Percentiles rank a stretch among this genome's conserved stretches.
These are phyloP conservation scores for Hylaeus anthracinus DNA, from an alignment of 1,140 invertebrate genomes.

Conservation along the genomic window DNA sequence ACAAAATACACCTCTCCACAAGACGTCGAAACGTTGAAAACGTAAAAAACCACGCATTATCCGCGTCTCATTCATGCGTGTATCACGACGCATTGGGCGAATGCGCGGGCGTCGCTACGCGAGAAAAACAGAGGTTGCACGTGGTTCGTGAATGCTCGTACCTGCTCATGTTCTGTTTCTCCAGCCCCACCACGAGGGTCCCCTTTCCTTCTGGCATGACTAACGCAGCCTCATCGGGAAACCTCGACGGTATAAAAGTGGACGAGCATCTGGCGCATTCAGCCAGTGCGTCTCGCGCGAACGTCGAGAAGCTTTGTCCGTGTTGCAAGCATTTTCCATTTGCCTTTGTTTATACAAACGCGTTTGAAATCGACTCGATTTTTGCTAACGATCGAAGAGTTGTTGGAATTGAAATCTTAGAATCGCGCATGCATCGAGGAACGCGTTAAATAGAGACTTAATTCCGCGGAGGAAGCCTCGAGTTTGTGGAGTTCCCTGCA, in stretches of 20 bases:
- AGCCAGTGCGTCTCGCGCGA: slow-evolving; percentile 59
- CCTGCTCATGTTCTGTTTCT: slow-evolving; percentile 49
- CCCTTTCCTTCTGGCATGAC: slow-evolving; percentile 48
- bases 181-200: slow-evolving; percentile 24
- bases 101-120: slow-evolving; percentile 10
- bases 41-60: slow-evolving; percentile 16
- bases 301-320: neutral
- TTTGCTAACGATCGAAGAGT: neutral
- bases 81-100: slow-evolving; percentile 39
- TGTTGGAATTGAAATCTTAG: neutral
- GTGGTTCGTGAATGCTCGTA: slow-evolving; percentile 54
- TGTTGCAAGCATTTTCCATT: neutral
- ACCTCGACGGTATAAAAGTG: slow-evolving; percentile 68
- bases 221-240: slow-evolving; percentile 34
- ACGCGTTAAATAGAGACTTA: neutral
- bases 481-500: neutral
- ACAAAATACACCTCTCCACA: no score
- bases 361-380: neutral
- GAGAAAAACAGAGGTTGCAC: slow-evolving; percentile 63
- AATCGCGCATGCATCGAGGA: slow-evolving; percentile 1
- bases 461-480: no score
- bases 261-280: slow-evolving; percentile 32
- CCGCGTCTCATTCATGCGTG: slow-evolving; percentile 21
- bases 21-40: neutral
- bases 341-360: neutral